Conservation (phyloP, 2,888 invertebrate genomes). For the Elgonia sp. region DNA sequence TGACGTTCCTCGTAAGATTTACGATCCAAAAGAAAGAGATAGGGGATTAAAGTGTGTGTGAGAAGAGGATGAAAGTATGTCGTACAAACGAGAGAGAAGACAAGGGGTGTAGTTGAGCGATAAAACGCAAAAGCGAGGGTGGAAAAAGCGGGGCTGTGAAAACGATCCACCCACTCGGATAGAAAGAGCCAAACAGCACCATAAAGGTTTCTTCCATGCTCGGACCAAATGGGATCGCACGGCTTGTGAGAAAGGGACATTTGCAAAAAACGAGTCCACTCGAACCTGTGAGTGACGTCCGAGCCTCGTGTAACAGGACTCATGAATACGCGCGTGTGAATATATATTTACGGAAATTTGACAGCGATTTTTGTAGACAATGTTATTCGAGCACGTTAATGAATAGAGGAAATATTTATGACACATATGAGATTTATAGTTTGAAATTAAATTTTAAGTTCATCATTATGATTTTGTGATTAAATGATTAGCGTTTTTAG, state of each 20-base stretch:
- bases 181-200: conserved; percentile 83
- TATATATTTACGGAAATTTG: conserved; percentile 69
- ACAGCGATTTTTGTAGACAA: conserved; percentile 52
- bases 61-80: conserved; percentile 47
- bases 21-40: conserved; percentile 46
- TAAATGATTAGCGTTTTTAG: no score
- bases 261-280: conserved; percentile 82
- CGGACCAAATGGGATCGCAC: conserved; percentile 81
- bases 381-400: conserved; percentile 41
- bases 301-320: conserved; percentile 70
- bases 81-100: conserved; percentile 72
- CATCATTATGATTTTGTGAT: no score
- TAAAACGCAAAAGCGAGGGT: conserved; percentile 76
- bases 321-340: conserved; percentile 72
- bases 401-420: conserved; percentile 26
- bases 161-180: conserved; percentile 81
- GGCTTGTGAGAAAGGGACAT: conserved; percentile 78
- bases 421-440: not conserved
- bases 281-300: conserved; percentile 83
- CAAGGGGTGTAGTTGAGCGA: conserved; percentile 76
- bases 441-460: not conserved
- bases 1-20: conserved; percentile 66
- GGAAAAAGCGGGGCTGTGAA: conserved; percentile 79
- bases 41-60: not conserved
- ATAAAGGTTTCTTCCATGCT: conserved; percentile 83